These are phyloP conservation scores for Thymelicus sylvestris DNA, from an alignment of 2,888 invertebrate species.

Conservation along the genomic window DNA sequence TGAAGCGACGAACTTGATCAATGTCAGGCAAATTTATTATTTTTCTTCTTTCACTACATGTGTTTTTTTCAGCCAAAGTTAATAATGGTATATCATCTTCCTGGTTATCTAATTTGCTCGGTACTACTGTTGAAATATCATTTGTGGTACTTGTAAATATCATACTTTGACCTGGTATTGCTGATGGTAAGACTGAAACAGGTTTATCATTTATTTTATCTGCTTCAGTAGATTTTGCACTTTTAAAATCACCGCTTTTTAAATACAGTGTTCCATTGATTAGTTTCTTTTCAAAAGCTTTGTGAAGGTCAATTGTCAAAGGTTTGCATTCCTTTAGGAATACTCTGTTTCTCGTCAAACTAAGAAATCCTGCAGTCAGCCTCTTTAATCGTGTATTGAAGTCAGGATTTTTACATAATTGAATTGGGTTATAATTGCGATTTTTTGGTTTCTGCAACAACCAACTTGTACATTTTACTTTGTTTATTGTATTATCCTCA, in stretches of 20 bases:
- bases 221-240: background rate
- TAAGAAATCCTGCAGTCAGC: constrained; percentile 65
- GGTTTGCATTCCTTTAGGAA: constrained; percentile 67
- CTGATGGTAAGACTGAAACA: constrained; percentile 24
- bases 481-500: constrained; percentile 40
- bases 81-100: background rate
- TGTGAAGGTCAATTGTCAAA: constrained; percentile 69
- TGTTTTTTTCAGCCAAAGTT: background rate
- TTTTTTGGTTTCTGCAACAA: constrained; percentile 67
- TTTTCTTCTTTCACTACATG: constrained; percentile 56
- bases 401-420: constrained; percentile 76
- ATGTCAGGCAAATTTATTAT: constrained; percentile 66
- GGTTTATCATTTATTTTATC: constrained; percentile 34
- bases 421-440: constrained; percentile 66
- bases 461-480: constrained; percentile 59
- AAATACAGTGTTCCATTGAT: constrained; percentile 62
- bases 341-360: constrained; percentile 60
- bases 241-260: constrained; percentile 43
- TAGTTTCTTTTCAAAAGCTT: constrained; percentile 68
- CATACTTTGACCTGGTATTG: constrained; percentile 15
- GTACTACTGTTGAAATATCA: background rate
- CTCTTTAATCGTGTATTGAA: constrained; percentile 73
- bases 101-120: background rate
- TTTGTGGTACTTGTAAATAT: background rate
- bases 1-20: constrained; percentile 61